phyloP scores from a whole-genome alignment of 2,797 vertebrate genomes.

The Moxostoma hubbsi region DNA sequence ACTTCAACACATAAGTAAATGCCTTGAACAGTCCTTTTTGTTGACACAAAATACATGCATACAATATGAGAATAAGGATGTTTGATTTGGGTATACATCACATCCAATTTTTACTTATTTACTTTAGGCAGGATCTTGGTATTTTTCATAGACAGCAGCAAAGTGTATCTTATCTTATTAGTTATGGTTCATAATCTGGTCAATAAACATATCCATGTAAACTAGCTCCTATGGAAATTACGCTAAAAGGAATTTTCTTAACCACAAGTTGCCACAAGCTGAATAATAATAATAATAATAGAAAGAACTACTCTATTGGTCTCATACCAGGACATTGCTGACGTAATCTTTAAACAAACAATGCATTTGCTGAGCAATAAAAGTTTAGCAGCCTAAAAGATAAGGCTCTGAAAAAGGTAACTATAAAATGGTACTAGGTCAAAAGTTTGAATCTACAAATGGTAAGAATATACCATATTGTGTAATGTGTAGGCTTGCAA shows the following conservation, averaged over 20 bases:
- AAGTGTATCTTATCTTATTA: background rate
- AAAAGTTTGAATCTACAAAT: background rate
- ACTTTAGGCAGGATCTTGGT: background rate
- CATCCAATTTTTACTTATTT: background rate
- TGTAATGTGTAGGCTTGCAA: too few species aligned
- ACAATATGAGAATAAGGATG: background rate
- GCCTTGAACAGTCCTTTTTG: background rate
- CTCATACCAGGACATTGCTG: background rate
- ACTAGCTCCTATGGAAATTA: background rate
- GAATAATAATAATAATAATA: background rate
- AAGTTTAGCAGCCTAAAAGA: conserved; percentile 2
- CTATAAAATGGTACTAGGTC: background rate
- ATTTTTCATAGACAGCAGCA: background rate
- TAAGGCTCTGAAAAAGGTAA: background rate
- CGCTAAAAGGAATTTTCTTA: background rate
- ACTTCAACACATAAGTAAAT: too few species aligned
- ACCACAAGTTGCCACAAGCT: too few species aligned
- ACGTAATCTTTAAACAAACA: conserved; percentile 17
- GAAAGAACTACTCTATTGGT: background rate
- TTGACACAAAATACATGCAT: background rate
- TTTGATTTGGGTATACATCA: background rate
- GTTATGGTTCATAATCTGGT: background rate
- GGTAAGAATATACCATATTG: background rate
- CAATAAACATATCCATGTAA: background rate
- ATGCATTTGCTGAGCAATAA: background rate